Conservation (phyloP, 2,888 invertebrate genomes). For the Ectobius pallidus region DNA sequence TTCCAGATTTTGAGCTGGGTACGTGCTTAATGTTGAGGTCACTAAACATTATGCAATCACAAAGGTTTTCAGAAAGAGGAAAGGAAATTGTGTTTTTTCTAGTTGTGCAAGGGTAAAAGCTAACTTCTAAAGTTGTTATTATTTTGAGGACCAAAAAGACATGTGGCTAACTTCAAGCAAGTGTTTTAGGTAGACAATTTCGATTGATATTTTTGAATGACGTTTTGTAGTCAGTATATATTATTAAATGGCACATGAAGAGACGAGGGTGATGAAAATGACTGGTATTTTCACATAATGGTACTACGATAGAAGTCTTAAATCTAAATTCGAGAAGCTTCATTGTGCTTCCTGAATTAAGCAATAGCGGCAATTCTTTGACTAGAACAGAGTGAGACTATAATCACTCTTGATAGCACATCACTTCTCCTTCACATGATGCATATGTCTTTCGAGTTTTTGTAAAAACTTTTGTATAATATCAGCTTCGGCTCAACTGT, state of each 20-base stretch:
- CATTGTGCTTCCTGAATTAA: background rate
- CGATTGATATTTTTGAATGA: no score
- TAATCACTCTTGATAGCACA: conserved; percentile 7
- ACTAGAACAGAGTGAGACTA: conserved; percentile 5
- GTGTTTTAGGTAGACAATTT: no score
- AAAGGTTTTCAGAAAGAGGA: no score
- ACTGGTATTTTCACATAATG: background rate
- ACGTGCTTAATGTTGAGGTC: no score
- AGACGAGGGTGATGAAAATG: background rate
- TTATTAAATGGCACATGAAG: conserved; percentile 25
- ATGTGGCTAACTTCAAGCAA: no score
- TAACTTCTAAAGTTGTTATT: no score
- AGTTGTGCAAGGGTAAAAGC: no score
- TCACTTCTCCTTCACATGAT: background rate
- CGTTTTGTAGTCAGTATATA: background rate
- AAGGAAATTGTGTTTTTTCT: no score
- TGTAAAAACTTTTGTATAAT: background rate
- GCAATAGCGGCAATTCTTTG: conserved; percentile 15
- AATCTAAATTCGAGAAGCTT: conserved; percentile 3
- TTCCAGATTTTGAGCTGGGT: no score
- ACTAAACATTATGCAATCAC: no score
- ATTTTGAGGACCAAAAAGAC: no score
- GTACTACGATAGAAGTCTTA: background rate
- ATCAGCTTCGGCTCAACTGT: background rate
- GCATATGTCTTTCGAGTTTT: background rate